A percentile compares a stretch with the other conserved stretches of the same genome.
These are phyloP conservation scores for Muraenolepis orangiensis DNA, from an alignment of 2,797 vertebrate species.

Conservation along the genomic window DNA sequence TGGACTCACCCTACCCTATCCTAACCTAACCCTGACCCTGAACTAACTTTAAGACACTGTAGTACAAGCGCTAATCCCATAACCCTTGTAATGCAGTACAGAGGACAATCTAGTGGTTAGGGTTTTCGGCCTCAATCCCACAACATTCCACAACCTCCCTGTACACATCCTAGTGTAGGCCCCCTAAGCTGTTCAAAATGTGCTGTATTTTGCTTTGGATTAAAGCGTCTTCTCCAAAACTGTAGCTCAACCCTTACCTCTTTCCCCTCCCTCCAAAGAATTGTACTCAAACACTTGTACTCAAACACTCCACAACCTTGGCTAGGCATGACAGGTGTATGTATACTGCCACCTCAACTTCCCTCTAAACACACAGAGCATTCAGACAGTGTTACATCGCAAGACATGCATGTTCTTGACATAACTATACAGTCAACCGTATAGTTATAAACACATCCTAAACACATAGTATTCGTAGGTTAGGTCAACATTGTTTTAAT, in stretches of 20 bases:
- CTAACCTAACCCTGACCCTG: background rate
- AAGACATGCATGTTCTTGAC: no score
- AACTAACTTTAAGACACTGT: background rate
- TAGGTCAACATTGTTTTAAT: background rate
- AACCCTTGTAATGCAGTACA: background rate
- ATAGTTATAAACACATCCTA: background rate
- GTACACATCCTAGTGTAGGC: no score
- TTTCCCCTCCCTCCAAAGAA: no score
- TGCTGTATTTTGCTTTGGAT: background rate
- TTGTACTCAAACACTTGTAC: no score
- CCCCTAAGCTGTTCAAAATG: background rate
- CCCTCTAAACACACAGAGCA: no score
- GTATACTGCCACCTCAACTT: no score
- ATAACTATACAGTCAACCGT: no score
- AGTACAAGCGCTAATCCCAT: background rate
- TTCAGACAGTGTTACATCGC: no score
- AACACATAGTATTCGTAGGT: background rate
- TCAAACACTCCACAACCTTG: no score
- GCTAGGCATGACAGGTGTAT: no score
- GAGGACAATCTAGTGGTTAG: background rate
- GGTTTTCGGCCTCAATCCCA: background rate
- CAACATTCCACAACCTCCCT: background rate
- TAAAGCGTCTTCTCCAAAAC: background rate
- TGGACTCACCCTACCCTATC: background rate
- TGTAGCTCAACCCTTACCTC: no score